Evolutionary conservation across 2,113 vertebrate genomes (phyloP), one percentile per base, ranked within the genome.

Genomic region (Blennius ocellaris): DNA sequence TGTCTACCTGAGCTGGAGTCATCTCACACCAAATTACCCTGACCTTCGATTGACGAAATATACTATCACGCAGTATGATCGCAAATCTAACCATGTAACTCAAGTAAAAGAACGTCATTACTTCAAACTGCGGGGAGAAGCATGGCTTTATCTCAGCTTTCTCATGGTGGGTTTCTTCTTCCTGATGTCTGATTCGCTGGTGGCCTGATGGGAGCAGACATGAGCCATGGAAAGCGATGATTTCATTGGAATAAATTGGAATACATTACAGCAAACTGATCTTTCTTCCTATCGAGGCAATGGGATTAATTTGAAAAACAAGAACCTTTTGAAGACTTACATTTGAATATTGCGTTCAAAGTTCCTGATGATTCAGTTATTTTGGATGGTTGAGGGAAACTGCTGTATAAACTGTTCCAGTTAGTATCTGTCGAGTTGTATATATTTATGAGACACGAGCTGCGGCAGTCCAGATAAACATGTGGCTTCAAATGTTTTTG

Each of bases 31-130:
- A 60, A 40, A 17, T 38, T 56, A 36, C 53, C 56, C 49, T 77
- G 63, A 88, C 83, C 87, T 82, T 80, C 76, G 55, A 67, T 47
- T 83, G 80, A 81, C 82, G 67, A 80, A 1, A 47, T 52, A 49
- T 44, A 41, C n/a, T 36, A 69, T 80, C 78, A 72, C 77, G 68
- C 78, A 77, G 71, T 72, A 88, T 76, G 61, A 73, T 70, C 75
- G 70, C 56, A 85, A 93, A 93, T 92, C 62, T 55, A 92, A 92
- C 93, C 68, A 90, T 47, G 68, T 55, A 87, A 91, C 90, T 79
- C 0, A 76, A 88, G 92, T 90, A 90, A 40, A 71, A 59, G 69
- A 81, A 73, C 73, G 56, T 84, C 73, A 87, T 85, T 89, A 76
- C 72, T 81, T 86, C 82, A 78, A 85, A 78, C 78, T 15, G 49